A percentile compares a stretch with the other conserved stretches of the same genome.
Conservation (phyloP, 2,113 vertebrate species). For the Todiramphus saurophagus region DNA sequence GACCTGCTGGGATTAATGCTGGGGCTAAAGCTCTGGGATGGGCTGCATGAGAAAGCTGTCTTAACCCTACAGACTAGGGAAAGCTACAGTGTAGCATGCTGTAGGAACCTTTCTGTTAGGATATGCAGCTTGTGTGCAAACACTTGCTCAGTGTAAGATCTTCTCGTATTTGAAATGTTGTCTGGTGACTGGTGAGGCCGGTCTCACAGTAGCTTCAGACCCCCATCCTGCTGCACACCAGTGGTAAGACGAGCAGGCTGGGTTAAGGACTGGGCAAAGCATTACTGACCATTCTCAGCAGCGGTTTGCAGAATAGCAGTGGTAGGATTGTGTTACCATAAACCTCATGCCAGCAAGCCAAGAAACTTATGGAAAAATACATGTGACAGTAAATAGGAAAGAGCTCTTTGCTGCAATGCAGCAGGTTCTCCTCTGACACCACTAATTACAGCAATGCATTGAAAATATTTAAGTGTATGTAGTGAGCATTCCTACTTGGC, state of each 20-base stretch:
- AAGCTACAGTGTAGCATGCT: background rate
- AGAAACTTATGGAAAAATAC: conserved; percentile 10
- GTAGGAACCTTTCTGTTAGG: background rate
- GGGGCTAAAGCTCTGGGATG: background rate
- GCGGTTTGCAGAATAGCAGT: background rate
- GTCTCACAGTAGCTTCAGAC: background rate
- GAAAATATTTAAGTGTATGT: background rate
- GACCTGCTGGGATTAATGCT: background rate
- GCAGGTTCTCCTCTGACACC: conserved; percentile 41
- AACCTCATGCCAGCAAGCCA: conserved; percentile 2
- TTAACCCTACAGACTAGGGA: background rate
- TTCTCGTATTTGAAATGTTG: background rate
- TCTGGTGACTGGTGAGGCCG: background rate
- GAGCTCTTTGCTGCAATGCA: conserved; percentile 25
- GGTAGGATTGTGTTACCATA: background rate
- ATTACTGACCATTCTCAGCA: background rate
- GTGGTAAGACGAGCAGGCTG: background rate
- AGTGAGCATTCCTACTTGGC: conserved; percentile 38
- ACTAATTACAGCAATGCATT: conserved; percentile 52
- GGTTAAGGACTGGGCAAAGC: background rate
- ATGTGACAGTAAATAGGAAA: conserved; percentile 2
- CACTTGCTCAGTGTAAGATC: background rate
- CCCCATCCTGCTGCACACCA: background rate
- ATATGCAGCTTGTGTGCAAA: background rate
- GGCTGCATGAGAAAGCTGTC: background rate